These are phyloP conservation scores for Andricus grossulariae DNA, from an alignment of 1,140 invertebrate genomes.

Conservation along the genomic window DNA sequence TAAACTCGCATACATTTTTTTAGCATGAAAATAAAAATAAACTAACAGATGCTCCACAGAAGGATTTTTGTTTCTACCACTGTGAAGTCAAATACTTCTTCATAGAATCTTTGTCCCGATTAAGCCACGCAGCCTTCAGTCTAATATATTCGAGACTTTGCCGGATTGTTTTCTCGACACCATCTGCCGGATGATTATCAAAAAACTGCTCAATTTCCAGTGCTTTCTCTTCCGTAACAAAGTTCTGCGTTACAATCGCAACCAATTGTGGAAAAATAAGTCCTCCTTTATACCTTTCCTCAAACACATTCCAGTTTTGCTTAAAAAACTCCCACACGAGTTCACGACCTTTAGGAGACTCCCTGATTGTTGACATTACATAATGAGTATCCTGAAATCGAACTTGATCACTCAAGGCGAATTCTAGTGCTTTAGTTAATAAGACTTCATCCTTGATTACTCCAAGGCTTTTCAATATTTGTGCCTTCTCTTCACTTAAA, in stretches of 20 bases:
- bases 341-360: slow-evolving; percentile 86
- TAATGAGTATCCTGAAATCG: slow-evolving; percentile 88
- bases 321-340: slow-evolving; percentile 81
- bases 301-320: slow-evolving; percentile 76
- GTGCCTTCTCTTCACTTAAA: slow-evolving; percentile 80
- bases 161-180: slow-evolving; percentile 76
- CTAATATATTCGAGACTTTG: slow-evolving; percentile 80
- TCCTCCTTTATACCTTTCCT: slow-evolving; percentile 77
- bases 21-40: too few relatives aligned
- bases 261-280: slow-evolving; percentile 76
- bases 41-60: too few relatives aligned
- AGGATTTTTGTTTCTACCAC: too few relatives aligned
- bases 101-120: slow-evolving; percentile 72
- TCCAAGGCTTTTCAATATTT: slow-evolving; percentile 78
- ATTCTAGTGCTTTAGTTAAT: slow-evolving; percentile 78
- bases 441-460: slow-evolving; percentile 72
- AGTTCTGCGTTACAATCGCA: slow-evolving; percentile 78
- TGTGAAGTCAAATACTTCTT: slow-evolving; percentile 47
- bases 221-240: slow-evolving; percentile 78
- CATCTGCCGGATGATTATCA: slow-evolving; percentile 73
- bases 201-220: slow-evolving; percentile 80
- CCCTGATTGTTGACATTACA: slow-evolving; percentile 89
- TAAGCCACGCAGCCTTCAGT: slow-evolving; percentile 79
- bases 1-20: too few relatives aligned
- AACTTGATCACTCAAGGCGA: slow-evolving; percentile 59